A percentile compares a stretch with the other conserved stretches of the same genome.
phyloP scores from a whole-genome alignment of 2,888 invertebrate species.

The Fragum whitleyi region DNA sequence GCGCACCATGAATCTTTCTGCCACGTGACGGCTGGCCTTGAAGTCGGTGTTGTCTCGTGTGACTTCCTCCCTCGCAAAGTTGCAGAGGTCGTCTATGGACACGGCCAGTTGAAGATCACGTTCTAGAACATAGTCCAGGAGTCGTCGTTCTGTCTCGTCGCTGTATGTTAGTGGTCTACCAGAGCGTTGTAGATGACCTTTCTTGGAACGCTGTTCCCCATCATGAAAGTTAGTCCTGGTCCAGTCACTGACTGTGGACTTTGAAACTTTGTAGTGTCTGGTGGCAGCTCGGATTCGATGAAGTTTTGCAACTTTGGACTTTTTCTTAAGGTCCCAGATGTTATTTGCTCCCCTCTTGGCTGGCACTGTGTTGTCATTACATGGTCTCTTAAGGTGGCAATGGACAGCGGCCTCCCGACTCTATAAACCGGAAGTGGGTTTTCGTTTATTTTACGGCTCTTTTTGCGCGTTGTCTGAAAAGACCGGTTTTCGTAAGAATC shows the following conservation, averaged over 20 bases:
- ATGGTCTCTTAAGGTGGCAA: too few species aligned
- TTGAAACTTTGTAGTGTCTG: slow-evolving; percentile 8
- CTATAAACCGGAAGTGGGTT: too few species aligned
- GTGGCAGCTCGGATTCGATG: slow-evolving; percentile 2
- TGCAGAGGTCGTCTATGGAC: slow-evolving; percentile 33
- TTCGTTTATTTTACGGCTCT: too few species aligned
- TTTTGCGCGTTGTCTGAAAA: too few species aligned
- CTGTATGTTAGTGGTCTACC: slow-evolving; percentile 9
- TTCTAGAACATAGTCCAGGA: not conserved
- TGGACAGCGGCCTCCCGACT: too few species aligned
- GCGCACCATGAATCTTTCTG: slow-evolving; percentile 28
- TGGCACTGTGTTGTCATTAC: not conserved
- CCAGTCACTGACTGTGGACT: slow-evolving; percentile 10
- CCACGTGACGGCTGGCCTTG: slow-evolving; percentile 43
- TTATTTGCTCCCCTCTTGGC: not conserved
- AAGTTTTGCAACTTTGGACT: not conserved
- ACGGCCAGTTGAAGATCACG: not conserved
- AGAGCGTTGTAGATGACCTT: not conserved
- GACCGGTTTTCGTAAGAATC: too few species aligned
- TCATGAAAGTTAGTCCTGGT: not conserved
- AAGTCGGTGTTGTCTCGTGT: slow-evolving; percentile 11
- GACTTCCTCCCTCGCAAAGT: slow-evolving; percentile 3
- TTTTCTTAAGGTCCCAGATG: not conserved
- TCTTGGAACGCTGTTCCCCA: not conserved
- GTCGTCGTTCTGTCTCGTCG: not conserved